These are phyloP conservation scores for Drosophila cognata DNA, from an alignment of 2,888 invertebrate genomes.

Conservation along the genomic window DNA sequence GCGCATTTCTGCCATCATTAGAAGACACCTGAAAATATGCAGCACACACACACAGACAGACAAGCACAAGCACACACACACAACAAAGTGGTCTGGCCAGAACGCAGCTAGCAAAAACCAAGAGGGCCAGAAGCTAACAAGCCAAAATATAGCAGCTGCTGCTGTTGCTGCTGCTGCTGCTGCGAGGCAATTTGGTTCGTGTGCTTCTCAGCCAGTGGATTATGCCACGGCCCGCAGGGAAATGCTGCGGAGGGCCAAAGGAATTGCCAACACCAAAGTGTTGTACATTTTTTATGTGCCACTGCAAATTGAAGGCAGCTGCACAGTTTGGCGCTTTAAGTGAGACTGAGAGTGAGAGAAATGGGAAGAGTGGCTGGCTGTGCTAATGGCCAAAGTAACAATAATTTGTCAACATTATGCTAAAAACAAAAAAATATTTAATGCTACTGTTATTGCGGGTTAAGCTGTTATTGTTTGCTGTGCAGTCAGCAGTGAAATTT, in stretches of 20 bases:
- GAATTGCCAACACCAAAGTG: conserved; percentile 45
- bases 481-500: conserved; percentile 34
- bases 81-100: conserved; percentile 46
- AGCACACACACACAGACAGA: conserved; percentile 3
- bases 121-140: conserved; percentile 37
- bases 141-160: conserved; percentile 35
- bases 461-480: conserved; percentile 10
- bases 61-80: conserved; percentile 5
- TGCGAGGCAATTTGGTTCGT: conserved; percentile 40
- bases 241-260: conserved; percentile 16
- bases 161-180: conserved; percentile 33
- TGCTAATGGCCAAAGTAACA: conserved; percentile 59
- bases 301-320: conserved; percentile 72
- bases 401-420: conserved; percentile 59
- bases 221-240: conserved; percentile 24
- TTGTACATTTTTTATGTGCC: conserved; percentile 73
- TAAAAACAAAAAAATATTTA: conserved; percentile 30
- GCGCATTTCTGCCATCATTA: conserved; percentile 74
- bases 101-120: conserved; percentile 21
- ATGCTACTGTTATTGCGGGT: conserved; percentile 34
- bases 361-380: neutral
- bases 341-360: neutral
- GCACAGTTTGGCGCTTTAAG: conserved; percentile 40
- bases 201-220: conserved; percentile 33
- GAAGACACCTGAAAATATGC: conserved; percentile 67